Conservation (phyloP, 2,888 invertebrate genomes). For the Auanema freiburgensis region DNA sequence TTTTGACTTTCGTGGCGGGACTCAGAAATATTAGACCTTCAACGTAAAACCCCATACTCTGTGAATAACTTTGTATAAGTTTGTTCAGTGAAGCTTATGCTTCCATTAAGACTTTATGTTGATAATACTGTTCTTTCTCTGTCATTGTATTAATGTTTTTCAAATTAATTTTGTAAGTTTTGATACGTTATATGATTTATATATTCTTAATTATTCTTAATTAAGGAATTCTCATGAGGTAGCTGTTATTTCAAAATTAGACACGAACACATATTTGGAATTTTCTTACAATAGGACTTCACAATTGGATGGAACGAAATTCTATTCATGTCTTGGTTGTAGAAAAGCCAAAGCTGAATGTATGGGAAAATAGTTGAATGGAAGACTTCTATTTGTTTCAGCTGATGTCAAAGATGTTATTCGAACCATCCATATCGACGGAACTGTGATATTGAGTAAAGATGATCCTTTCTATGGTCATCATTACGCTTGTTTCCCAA, state of each 20-base stretch:
- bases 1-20: no score
- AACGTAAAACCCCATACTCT: no score
- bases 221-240: slow-evolving; percentile 33
- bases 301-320: slow-evolving; percentile 32
- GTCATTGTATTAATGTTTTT: no score
- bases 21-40: no score
- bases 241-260: slow-evolving; percentile 31
- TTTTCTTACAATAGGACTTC: slow-evolving; percentile 40
- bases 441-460: slow-evolving; percentile 31
- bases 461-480: slow-evolving; percentile 43
- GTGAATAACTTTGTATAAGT: no score
- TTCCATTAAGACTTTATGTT: no score
- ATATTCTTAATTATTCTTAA: no score
- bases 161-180: no score
- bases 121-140: no score
- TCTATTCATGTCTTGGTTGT: slow-evolving; percentile 41
- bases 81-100: no score
- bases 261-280: slow-evolving; percentile 34
- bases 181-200: no score
- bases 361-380: background rate
- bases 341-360: slow-evolving; percentile 41
- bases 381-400: slow-evolving; percentile 16
- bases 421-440: slow-evolving; percentile 39
- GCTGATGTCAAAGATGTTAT: slow-evolving; percentile 40
- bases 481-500: slow-evolving; percentile 38